Percentiles rank a stretch among this genome's conserved stretches.
These are phyloP conservation scores for Pycnonotus jocosus DNA, from an alignment of 2,113 vertebrate genomes.

Conservation along the genomic window DNA sequence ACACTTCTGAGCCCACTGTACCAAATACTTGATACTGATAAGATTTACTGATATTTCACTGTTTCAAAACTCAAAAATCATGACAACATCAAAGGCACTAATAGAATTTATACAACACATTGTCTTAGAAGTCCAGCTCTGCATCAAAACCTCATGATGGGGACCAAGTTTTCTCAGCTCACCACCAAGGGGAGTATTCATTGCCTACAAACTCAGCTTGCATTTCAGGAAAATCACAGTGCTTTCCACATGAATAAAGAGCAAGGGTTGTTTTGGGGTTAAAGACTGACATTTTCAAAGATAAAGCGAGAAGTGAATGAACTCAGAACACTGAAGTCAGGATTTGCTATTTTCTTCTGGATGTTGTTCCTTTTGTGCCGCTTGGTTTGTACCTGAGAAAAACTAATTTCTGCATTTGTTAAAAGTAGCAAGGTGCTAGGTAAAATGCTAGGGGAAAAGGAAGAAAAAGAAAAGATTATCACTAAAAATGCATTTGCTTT, in stretches of 20 bases:
- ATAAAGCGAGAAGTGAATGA: background rate
- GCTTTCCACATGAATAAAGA: background rate
- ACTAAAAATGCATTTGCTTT: background rate
- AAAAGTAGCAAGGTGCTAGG: background rate
- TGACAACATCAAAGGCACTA: background rate
- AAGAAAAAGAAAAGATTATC: background rate
- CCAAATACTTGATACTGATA: background rate
- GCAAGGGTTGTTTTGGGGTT: background rate
- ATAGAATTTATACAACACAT: background rate
- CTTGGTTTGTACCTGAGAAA: background rate
- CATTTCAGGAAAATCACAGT: background rate
- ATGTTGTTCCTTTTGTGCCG: background rate
- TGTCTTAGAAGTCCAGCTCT: background rate
- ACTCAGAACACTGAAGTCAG: background rate
- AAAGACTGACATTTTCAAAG: background rate
- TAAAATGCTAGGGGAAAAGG: background rate
- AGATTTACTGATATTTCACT: background rate
- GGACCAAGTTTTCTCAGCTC: background rate
- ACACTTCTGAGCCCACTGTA: background rate
- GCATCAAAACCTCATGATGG: background rate
- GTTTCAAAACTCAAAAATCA: background rate
- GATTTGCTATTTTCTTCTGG: background rate
- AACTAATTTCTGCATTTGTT: background rate
- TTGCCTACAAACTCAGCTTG: background rate
- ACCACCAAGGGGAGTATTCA: background rate